Evolutionary conservation across 1,140 invertebrate genomes (phyloP).

Genomic region (Lysiphlebus fabarum): DNA sequence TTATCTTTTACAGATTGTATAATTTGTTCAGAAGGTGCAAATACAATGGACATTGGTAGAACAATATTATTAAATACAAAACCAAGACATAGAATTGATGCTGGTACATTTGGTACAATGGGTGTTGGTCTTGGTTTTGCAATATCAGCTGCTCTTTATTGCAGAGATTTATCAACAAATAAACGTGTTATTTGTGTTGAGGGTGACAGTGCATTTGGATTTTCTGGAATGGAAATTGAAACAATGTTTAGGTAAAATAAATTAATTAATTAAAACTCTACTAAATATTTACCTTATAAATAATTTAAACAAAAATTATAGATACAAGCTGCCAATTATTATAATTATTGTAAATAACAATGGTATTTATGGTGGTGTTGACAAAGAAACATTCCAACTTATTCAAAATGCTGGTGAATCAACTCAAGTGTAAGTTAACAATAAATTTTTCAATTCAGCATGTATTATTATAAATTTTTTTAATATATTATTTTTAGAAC

Average conservation of each 20-base stretch:
- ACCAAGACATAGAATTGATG: slow-evolving; percentile 82
- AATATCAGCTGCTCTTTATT: slow-evolving; percentile 87
- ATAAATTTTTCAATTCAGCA: slow-evolving; percentile 16
- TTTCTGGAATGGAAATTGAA: slow-evolving; percentile 96
- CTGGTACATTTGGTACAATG: slow-evolving; percentile 96
- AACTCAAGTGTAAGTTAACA: slow-evolving; percentile 59
- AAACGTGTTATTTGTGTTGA: slow-evolving; percentile 86
- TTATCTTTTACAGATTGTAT: slow-evolving; percentile 64
- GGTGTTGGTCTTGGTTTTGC: slow-evolving; percentile 93
- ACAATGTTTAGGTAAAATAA: slow-evolving; percentile 74
- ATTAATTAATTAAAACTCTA: slow-evolving; percentile 1
- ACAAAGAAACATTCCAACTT: slow-evolving; percentile 69
- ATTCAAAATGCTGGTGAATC: slow-evolving; percentile 65
- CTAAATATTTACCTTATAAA: not conserved
- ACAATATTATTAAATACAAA: slow-evolving; percentile 79
- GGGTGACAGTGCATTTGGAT: slow-evolving; percentile 96
- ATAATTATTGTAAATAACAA: slow-evolving; percentile 94
- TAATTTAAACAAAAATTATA: slow-evolving; percentile 40
- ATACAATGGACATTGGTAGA: slow-evolving; percentile 97
- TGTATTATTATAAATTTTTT: not conserved
- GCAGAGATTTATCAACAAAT: slow-evolving; percentile 72
- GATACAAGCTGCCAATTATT: slow-evolving; percentile 88
- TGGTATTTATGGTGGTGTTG: slow-evolving; percentile 87
- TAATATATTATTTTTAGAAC: slow-evolving; percentile 61
- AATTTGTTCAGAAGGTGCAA: slow-evolving; percentile 96